Base-by-base conservation (phyloP, 1,140 invertebrate genomes). In the Heterodera schachtii region DNA sequence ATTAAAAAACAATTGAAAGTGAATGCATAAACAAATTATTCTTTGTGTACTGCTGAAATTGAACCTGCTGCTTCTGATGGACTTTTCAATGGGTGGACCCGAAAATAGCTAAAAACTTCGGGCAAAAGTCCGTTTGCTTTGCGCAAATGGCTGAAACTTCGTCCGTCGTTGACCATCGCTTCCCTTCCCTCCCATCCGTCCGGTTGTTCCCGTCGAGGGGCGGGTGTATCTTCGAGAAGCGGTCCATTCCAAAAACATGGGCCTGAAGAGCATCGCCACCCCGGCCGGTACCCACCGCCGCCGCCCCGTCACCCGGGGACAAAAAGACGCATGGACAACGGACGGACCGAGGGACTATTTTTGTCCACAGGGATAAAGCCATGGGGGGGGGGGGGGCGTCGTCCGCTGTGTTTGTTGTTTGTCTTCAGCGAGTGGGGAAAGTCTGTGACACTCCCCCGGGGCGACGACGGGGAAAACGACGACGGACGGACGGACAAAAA, bases 271-370 rank as follows among this genome's bases (percentile, higher is more conserved):
- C 57, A 21, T 19, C 11, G 19, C 57, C 11, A 19, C 57, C 16
- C 57, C 57, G 57, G 57, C 16, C 16, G 57, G 57, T 64, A 64
- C 57, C 57, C 57, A 19, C 57, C 57, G 16, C 57, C 57, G 57
- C 57, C 57, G 16, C 57, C 57, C 57, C 57, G 57, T 64, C 57
- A 64, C 57, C 57, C 57, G 57, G 57, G 57, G 13, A 64, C 57
- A 64, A 64, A 64, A 64, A 64, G 57, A 64, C 57, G 57, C 57
- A 64, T 64, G 57, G 57, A 64, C 57, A 64, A 64, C 57, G 57
- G 57, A 64, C 57, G 57, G 57, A 64, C 57, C 13, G 57, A 19
- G 57, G 57, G 57, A 64, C 57, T 64, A 64, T 64, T 64, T 64
- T 64, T 64, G 57, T 13, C 57, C 57, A 4, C 4, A 64, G 57